phyloP scores from a whole-genome alignment of 2,888 invertebrate genomes.

The Drosophila paramelanica region DNA sequence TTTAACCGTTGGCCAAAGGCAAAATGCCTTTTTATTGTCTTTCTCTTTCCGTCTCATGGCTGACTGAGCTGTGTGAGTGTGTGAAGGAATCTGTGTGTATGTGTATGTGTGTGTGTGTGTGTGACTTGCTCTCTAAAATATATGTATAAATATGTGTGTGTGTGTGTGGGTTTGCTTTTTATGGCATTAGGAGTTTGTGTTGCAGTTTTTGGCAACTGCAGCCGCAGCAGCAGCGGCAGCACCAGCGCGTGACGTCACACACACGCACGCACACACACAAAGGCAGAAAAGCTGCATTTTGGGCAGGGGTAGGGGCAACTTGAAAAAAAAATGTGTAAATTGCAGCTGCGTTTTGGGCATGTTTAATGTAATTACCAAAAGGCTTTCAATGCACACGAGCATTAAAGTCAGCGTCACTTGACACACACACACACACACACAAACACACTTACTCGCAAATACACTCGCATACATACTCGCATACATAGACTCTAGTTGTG shows the following conservation, averaged over 20 bases:
- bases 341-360: constrained; percentile 78
- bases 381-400: constrained; percentile 74
- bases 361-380: constrained; percentile 80
- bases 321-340: constrained; percentile 66
- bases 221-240: constrained; percentile 37
- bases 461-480: not conserved
- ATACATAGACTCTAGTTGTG: constrained; percentile 15
- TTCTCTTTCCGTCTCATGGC: constrained; percentile 12
- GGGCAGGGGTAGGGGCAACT: not conserved
- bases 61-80: constrained; percentile 13
- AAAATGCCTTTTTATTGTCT: constrained; percentile 29
- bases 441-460: constrained; percentile 3
- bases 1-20: constrained; percentile 67
- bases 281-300: constrained; percentile 2
- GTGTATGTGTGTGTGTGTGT: constrained; percentile 11
- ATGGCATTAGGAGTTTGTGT: constrained; percentile 66
- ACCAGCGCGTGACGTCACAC: constrained; percentile 58
- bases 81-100: not conserved
- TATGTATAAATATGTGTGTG: not conserved
- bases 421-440: constrained; percentile 27
- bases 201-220: constrained; percentile 64
- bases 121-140: constrained; percentile 21
- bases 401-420: constrained; percentile 57
- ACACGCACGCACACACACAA: constrained; percentile 19
- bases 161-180: constrained; percentile 52